These are phyloP conservation scores for Lamprologus speciosus DNA, from an alignment of 2,113 vertebrate genomes.

Conservation along the genomic window DNA sequence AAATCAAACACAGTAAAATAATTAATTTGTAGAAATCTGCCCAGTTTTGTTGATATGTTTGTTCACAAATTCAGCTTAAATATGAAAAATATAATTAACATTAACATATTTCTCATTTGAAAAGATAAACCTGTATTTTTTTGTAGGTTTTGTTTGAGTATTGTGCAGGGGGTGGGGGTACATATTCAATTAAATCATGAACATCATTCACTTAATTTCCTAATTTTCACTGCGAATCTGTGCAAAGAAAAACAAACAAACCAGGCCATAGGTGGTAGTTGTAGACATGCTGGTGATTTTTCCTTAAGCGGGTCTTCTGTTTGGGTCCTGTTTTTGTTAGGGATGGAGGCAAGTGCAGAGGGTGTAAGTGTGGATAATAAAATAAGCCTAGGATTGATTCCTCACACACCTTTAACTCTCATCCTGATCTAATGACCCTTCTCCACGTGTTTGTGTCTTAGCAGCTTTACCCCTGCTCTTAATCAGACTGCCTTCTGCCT, in stretches of 20 bases:
- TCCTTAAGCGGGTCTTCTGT: neutral
- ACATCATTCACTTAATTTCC: neutral
- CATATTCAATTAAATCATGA: neutral
- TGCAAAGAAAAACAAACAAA: neutral
- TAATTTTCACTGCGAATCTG: neutral
- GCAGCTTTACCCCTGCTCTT: neutral
- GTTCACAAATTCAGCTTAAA: neutral
- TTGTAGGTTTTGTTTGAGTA: neutral
- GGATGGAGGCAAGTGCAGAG: neutral
- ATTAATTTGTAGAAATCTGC: neutral
- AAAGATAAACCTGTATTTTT: neutral
- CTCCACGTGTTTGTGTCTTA: neutral
- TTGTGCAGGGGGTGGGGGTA: neutral
- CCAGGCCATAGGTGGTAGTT: neutral
- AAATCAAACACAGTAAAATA: neutral
- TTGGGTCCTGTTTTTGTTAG: neutral
- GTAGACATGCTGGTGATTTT: neutral
- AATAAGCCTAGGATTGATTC: neutral
- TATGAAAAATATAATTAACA: neutral
- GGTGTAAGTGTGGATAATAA: neutral
- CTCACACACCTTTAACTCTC: neutral
- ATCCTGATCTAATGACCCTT: neutral
- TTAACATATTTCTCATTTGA: neutral
- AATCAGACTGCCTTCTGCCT: neutral
- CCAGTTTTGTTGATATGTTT: neutral